phyloP scores from a whole-genome alignment of 1,140 invertebrate species.

The Tribolium castaneum region DNA sequence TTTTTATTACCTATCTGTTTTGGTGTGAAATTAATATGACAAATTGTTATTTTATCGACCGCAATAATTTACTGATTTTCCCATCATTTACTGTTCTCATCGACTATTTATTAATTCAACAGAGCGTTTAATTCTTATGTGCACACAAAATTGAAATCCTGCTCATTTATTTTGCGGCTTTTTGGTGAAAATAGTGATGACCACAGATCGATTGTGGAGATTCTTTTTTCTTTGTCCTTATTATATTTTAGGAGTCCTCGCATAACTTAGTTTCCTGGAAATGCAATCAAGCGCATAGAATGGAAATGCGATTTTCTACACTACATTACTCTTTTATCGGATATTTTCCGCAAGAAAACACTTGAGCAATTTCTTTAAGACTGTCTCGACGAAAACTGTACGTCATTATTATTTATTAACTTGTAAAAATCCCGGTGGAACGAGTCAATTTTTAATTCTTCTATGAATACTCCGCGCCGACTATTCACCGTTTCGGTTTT shows the following conservation, averaged over 20 bases:
- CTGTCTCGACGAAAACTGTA: not conserved
- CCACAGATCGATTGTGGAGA: not conserved
- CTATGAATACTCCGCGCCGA: not conserved
- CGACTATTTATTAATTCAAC: no score
- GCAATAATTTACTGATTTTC: no score
- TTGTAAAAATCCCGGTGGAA: not conserved
- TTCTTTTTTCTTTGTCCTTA: constrained; percentile 33
- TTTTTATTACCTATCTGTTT: no score
- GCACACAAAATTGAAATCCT: no score
- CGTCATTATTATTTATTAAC: constrained; percentile 27
- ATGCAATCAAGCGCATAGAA: constrained; percentile 51
- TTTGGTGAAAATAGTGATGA: no score
- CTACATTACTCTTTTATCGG: constrained; percentile 52
- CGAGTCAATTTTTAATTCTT: not conserved
- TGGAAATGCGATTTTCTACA: constrained; percentile 55
- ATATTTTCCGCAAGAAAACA: constrained; percentile 51
- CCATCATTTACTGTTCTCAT: no score
- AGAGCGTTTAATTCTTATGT: no score
- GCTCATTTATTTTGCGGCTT: no score
- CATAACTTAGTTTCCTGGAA: constrained; percentile 50
- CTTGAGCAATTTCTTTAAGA: constrained; percentile 31
- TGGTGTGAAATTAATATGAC: no score
- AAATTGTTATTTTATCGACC: no score
- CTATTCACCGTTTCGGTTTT: not conserved
- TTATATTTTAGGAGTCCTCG: constrained; percentile 43